Evolutionary conservation across 2,113 vertebrate species (phyloP).

Genomic region (Alosa alosa): DNA sequence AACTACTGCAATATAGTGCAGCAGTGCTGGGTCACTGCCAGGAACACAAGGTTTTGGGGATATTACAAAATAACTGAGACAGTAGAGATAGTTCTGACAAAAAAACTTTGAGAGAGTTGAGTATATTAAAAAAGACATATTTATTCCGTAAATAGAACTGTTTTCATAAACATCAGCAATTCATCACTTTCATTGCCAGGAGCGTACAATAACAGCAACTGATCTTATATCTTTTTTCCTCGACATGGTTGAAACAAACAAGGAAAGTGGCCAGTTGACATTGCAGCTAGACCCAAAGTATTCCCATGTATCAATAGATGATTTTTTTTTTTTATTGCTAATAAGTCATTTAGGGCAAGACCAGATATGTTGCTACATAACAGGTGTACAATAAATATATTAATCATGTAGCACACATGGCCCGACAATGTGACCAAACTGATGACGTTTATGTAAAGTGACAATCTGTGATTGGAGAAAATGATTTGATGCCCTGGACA

Average conservation of each 20-base stretch:
- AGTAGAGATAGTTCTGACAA: not conserved
- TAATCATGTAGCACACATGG: slow-evolving; percentile 29
- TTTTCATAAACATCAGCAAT: slow-evolving; percentile 73
- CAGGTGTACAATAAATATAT: not conserved
- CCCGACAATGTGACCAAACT: not conserved
- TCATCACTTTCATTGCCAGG: slow-evolving; percentile 69
- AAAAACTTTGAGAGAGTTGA: not conserved
- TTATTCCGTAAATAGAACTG: slow-evolving; percentile 87
- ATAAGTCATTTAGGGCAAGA: slow-evolving; percentile 36
- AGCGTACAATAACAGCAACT: slow-evolving; percentile 59
- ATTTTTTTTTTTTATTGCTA: slow-evolving; percentile 46
- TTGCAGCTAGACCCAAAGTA: slow-evolving; percentile 30
- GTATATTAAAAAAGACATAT: slow-evolving; percentile 68
- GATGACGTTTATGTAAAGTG: slow-evolving; percentile 1
- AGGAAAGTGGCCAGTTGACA: slow-evolving; percentile 25
- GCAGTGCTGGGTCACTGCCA: not conserved
- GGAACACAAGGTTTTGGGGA: not conserved
- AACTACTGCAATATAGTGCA: too few relatives aligned
- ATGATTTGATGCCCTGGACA: slow-evolving; percentile 12
- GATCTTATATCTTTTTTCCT: slow-evolving; percentile 29
- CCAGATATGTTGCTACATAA: slow-evolving; percentile 26
- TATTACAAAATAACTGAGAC: not conserved
- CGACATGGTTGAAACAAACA: slow-evolving; percentile 41
- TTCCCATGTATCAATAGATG: slow-evolving; percentile 31
- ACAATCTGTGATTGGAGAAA: not conserved